A percentile compares a stretch with the other conserved stretches of the same genome.
phyloP scores from a whole-genome alignment of 1,140 invertebrate species.

The Zophobas atratus region DNA sequence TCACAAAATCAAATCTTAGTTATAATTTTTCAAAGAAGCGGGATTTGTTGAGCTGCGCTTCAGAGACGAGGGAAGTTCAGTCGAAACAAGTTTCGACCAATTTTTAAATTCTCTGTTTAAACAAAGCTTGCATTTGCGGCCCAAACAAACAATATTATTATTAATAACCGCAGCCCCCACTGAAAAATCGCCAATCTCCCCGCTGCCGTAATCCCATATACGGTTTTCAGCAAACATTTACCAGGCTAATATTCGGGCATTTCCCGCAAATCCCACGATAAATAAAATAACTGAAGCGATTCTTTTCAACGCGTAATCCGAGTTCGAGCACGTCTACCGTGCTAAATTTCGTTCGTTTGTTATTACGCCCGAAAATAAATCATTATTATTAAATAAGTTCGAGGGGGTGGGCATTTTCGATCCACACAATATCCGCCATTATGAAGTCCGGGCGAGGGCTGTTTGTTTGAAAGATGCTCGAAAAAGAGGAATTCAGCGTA shows the following conservation, averaged over 20 bases:
- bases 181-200: not conserved
- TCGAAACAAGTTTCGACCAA: too few species aligned
- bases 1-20: too few species aligned
- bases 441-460: slow-evolving; percentile 21
- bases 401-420: slow-evolving; percentile 18
- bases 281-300: slow-evolving; percentile 20
- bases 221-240: slow-evolving; percentile 9
- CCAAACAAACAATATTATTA: too few species aligned
- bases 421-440: slow-evolving; percentile 14
- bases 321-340: slow-evolving; percentile 10
- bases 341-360: slow-evolving; percentile 5
- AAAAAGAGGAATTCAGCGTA: slow-evolving; percentile 34
- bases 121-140: too few species aligned
- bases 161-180: too few species aligned
- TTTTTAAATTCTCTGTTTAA: too few species aligned
- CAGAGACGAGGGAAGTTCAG: too few species aligned
- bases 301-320: slow-evolving; percentile 10
- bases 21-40: too few species aligned
- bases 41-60: too few species aligned
- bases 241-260: slow-evolving; percentile 7
- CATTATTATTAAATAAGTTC: slow-evolving; percentile 36
- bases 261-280: slow-evolving; percentile 6
- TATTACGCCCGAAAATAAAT: slow-evolving; percentile 9
- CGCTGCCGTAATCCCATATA: slow-evolving; percentile 5
- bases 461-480: slow-evolving; percentile 18